Conservation (phyloP, 1,140 invertebrate genomes). For the Ceratitis capitata region DNA sequence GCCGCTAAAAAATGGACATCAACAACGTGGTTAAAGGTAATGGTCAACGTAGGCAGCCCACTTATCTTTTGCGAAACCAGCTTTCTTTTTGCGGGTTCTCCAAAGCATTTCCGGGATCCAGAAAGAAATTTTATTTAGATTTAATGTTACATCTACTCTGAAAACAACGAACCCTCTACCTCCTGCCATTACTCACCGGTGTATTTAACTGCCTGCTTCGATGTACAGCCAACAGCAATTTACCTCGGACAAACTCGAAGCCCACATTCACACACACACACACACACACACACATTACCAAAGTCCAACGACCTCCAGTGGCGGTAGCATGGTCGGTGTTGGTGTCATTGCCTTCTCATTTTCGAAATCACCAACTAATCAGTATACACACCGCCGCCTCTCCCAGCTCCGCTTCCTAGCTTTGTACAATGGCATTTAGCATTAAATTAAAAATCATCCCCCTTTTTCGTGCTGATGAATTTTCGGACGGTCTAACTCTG, state of each 20-base stretch:
- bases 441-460: slow-evolving; percentile 28
- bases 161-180: no score
- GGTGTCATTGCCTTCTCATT: no score
- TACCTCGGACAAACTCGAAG: no score
- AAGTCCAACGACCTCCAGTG: not conserved
- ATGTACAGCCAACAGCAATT: not conserved
- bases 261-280: not conserved
- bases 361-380: not conserved
- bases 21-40: no score
- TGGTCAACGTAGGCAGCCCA: no score
- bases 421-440: not conserved
- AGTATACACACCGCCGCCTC: not conserved
- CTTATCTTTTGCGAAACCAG: no score
- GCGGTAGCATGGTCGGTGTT: not conserved
- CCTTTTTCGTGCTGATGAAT: not conserved
- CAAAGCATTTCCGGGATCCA: no score
- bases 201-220: not conserved
- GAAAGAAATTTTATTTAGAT: no score
- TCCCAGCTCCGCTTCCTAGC: not conserved
- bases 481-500: not conserved
- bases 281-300: not conserved
- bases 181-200: no score
- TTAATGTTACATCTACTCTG: no score
- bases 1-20: no score
- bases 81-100: no score